A percentile compares a stretch with the other conserved stretches of the same genome.
Conservation (phyloP, 2,888 invertebrate species). For the Papilio elwesi region DNA sequence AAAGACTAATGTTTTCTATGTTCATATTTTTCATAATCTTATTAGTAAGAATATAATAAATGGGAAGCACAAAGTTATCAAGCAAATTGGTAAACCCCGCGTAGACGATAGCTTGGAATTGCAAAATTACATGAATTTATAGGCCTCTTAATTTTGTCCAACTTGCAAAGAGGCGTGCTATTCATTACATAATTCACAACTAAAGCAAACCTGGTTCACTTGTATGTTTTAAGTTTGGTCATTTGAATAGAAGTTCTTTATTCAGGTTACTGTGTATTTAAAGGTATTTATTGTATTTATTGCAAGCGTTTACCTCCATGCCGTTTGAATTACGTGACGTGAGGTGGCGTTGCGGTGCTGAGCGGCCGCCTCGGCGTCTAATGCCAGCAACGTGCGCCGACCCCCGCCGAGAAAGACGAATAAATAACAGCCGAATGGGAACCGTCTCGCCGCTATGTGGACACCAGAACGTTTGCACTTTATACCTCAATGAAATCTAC, state of each 20-base stretch:
- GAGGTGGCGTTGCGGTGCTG: conserved; percentile 6
- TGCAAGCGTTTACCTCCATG: conserved; percentile 13
- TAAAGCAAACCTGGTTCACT: no score
- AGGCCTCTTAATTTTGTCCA: no score
- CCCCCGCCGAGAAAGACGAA: conserved; percentile 37
- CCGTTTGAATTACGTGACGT: conserved; percentile 15
- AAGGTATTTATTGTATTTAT: conserved; percentile 16
- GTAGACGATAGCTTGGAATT: no score
- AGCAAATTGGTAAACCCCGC: no score
- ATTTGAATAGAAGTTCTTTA: no score
- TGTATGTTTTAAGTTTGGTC: no score
- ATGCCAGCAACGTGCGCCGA: conserved; percentile 15
- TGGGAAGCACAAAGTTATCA: no score
- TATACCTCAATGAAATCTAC: conserved; percentile 14
- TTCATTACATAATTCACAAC: no score
- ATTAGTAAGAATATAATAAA: no score
- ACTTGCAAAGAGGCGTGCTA: no score
- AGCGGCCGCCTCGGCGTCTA: conserved; percentile 6
- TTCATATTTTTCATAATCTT: not conserved
- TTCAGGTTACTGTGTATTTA: not conserved
- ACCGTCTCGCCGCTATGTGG: conserved; percentile 23
- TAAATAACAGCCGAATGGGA: conserved; percentile 37
- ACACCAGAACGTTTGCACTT: conserved; percentile 13
- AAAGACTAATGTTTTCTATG: not conserved
- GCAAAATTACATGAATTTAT: no score